Percentiles rank a stretch among this genome's conserved stretches.
phyloP scores from a whole-genome alignment of 2,113 vertebrate species.

The Mellivora capensis region DNA sequence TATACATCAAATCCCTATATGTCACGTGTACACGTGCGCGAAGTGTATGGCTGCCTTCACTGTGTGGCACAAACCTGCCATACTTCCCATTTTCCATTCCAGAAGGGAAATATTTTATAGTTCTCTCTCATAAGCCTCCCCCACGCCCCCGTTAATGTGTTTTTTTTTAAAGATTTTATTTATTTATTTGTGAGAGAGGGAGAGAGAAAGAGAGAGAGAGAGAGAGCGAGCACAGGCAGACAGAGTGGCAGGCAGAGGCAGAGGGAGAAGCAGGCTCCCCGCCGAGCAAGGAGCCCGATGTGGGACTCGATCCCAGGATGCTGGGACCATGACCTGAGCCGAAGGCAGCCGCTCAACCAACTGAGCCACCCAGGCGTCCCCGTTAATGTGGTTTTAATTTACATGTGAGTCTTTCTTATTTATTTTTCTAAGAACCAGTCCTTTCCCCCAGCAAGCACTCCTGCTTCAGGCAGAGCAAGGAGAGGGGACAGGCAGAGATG shows the following conservation, averaged over 20 bases:
- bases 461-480: not conserved
- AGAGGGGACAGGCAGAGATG: not conserved
- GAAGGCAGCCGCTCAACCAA: no score
- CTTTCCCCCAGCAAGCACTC: not conserved
- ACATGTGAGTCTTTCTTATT: not conserved
- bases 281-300: no score
- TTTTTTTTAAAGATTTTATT: no score
- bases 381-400: not conserved
- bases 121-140: not conserved
- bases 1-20: not conserved
- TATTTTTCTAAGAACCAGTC: not conserved
- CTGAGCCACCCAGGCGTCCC: no score
- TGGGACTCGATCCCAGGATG: no score
- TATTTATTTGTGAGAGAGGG: no score
- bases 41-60: not conserved
- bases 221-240: no score
- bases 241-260: no score
- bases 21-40: not conserved
- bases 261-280: no score
- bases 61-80: not conserved
- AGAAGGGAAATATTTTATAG: not conserved
- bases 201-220: no score
- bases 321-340: no score
- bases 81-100: not conserved
- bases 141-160: not conserved